phyloP scores from a whole-genome alignment of 2,888 invertebrate genomes.

The Oxyscelio sp. region DNA sequence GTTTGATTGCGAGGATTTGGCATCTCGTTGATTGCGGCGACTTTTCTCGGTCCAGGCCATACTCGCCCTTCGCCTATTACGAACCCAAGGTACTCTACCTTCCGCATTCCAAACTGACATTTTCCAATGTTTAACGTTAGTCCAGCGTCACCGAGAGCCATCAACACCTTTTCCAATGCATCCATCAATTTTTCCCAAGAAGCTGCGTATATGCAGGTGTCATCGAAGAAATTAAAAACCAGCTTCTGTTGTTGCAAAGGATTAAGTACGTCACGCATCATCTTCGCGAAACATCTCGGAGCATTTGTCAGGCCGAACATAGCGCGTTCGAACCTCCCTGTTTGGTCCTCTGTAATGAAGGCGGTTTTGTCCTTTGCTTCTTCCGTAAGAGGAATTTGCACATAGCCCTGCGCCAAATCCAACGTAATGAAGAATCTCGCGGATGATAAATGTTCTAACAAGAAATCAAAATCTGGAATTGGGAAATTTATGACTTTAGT shows the following conservation, averaged over 20 bases:
- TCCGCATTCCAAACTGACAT: not conserved
- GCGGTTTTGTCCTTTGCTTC: conserved; percentile 38
- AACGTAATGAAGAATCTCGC: conserved; percentile 37
- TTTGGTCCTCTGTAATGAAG: conserved; percentile 40
- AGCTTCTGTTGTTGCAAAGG: not conserved
- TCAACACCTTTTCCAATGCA: not conserved
- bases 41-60: not conserved
- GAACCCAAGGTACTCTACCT: not conserved
- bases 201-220: conserved; percentile 15
- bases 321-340: conserved; percentile 16
- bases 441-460: conserved; percentile 20
- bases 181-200: not conserved
- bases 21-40: not conserved
- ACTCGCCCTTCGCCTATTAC: not conserved
- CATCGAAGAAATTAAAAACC: conserved; percentile 24
- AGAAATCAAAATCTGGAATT: conserved; percentile 56
- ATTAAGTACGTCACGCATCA: conserved; percentile 36
- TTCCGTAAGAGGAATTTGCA: conserved; percentile 42
- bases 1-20: not conserved
- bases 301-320: conserved; percentile 56
- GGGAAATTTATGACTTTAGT: no score
- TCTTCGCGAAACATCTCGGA: conserved; percentile 45
- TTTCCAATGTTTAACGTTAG: not conserved
- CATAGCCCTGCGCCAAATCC: conserved; percentile 47
- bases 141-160: not conserved